These are phyloP conservation scores for Euphydryas editha DNA, from an alignment of 2,888 invertebrate genomes.

Conservation along the genomic window DNA sequence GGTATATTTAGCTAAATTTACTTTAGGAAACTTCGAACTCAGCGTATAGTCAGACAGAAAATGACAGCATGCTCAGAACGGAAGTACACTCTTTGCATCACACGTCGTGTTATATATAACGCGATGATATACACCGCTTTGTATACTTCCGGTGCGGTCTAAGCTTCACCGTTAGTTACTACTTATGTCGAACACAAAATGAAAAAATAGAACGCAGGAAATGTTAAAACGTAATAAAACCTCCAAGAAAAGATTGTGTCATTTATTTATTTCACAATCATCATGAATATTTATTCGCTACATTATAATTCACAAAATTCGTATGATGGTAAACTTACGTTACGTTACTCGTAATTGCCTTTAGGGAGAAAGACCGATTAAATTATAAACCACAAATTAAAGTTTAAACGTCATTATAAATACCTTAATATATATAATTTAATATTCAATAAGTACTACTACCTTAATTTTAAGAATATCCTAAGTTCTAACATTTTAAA, in stretches of 20 bases:
- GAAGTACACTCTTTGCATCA: too few relatives aligned
- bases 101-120: too few relatives aligned
- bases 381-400: slow-evolving; percentile 12
- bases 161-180: too few relatives aligned
- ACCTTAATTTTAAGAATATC: not conserved
- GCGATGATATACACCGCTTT: too few relatives aligned
- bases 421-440: not conserved
- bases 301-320: slow-evolving; percentile 49
- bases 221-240: slow-evolving; percentile 44
- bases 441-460: not conserved
- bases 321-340: slow-evolving; percentile 78
- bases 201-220: not conserved
- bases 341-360: slow-evolving; percentile 18
- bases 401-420: not conserved
- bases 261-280: slow-evolving; percentile 67
- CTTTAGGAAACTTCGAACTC: too few relatives aligned
- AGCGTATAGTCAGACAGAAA: too few relatives aligned
- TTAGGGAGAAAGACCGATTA: slow-evolving; percentile 5
- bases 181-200: too few relatives aligned
- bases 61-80: too few relatives aligned
- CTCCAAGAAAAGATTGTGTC: slow-evolving; percentile 50
- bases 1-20: too few relatives aligned
- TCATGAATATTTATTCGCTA: slow-evolving; percentile 64
- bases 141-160: too few relatives aligned
- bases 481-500: not conserved